These are phyloP conservation scores for Bubo bubo DNA, from an alignment of 2,113 vertebrate species.

Conservation along the genomic window DNA sequence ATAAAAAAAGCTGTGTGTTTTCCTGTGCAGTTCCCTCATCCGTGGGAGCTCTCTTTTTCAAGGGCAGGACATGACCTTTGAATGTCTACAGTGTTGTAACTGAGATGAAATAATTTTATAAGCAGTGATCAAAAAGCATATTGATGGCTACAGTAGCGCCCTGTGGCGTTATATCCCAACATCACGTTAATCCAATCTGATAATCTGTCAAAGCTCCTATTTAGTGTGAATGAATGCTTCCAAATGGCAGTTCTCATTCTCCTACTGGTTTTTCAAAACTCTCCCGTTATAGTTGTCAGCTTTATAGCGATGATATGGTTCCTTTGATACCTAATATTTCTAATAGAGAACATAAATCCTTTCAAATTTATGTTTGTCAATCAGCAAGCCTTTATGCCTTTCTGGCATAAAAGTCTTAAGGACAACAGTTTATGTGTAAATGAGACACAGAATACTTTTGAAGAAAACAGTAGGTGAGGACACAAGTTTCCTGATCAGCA, in stretches of 20 bases:
- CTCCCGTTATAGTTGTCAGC: accelerated
- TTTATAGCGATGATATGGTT: accelerated
- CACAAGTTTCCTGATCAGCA: background rate
- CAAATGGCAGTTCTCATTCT: background rate
- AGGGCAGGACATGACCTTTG: conserved; percentile 32
- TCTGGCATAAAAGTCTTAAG: background rate
- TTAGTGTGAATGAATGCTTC: background rate
- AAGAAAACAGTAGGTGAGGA: background rate
- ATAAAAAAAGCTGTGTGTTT: background rate
- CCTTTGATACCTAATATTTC: background rate
- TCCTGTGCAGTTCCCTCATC: background rate
- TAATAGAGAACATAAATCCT: background rate
- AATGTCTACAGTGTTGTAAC: background rate
- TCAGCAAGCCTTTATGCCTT: background rate
- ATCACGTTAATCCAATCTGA: background rate
- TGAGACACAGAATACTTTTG: background rate
- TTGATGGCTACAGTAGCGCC: background rate
- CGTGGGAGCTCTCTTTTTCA: background rate
- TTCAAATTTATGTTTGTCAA: background rate
- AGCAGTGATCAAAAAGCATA: background rate
- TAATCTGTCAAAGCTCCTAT: background rate
- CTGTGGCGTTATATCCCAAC: background rate
- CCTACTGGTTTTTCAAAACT: background rate
- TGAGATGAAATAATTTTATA: background rate
- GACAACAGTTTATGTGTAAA: background rate